Conservation (phyloP, 2,888 invertebrate species). For the Cheilosia variabilis region DNA sequence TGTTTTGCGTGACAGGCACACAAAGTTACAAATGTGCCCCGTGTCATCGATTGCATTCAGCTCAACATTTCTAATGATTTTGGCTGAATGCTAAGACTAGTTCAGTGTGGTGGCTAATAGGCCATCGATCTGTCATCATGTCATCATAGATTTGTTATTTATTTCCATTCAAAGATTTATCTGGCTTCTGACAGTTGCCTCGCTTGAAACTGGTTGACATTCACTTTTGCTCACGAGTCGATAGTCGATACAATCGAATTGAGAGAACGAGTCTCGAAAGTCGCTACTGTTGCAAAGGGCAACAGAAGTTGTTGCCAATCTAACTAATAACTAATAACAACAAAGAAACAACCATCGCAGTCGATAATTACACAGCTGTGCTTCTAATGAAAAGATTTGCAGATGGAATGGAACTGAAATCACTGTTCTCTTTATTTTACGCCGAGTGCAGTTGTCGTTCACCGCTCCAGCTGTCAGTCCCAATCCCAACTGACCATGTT, state of each 20-base stretch:
- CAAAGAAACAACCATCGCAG: constrained; percentile 36
- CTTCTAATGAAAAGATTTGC: constrained; percentile 30
- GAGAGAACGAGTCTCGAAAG: neutral
- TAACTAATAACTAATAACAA: neutral
- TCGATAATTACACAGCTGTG: constrained; percentile 34
- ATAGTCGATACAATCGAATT: neutral
- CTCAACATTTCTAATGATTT: neutral
- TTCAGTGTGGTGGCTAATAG: too few relatives aligned
- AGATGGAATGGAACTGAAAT: constrained; percentile 18
- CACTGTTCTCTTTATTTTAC: neutral
- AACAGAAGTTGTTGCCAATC: neutral
- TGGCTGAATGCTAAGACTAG: too few relatives aligned
- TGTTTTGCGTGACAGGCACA: constrained; percentile 26
- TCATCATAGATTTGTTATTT: constrained; percentile 31
- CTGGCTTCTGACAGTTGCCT: constrained; percentile 42
- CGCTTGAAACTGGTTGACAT: constrained; percentile 54
- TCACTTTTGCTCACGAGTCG: constrained; percentile 43
- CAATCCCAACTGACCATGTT: constrained; percentile 47
- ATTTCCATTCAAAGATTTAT: constrained; percentile 40
- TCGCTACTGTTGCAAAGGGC: constrained; percentile 25
- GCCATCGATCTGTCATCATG: constrained; percentile 7
- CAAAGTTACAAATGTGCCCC: neutral
- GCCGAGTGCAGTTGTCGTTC: constrained; percentile 44
- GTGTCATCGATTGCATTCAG: neutral
- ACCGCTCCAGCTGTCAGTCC: neutral